phyloP scores from a whole-genome alignment of 2,888 invertebrate genomes.

The Zaprionus bogoriensis region DNA sequence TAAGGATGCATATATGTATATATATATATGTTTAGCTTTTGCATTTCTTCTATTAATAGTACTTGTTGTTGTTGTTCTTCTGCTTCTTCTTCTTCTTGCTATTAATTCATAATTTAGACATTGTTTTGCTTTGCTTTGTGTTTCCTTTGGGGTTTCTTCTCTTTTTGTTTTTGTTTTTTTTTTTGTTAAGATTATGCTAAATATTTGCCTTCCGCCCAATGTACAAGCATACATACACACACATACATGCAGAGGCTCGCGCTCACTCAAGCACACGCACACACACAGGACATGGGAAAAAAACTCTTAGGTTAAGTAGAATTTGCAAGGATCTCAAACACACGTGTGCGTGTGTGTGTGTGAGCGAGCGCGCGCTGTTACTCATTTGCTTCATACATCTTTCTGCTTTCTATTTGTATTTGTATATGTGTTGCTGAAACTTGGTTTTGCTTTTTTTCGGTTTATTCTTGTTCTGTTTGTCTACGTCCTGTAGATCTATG shows the following conservation, averaged over 20 bases:
- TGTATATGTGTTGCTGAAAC: too few relatives aligned
- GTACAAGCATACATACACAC: constrained; percentile 39
- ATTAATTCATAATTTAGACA: constrained; percentile 63
- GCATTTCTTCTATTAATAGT: too few relatives aligned
- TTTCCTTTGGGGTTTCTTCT: constrained; percentile 27
- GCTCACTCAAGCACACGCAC: neutral
- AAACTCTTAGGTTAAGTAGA: constrained; percentile 3
- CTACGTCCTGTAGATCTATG: neutral
- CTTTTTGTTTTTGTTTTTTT: neutral
- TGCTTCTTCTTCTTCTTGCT: constrained; percentile 52
- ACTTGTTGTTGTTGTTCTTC: constrained; percentile 19
- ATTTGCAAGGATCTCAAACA: neutral
- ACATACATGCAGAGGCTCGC: neutral
- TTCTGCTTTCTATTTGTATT: neutral
- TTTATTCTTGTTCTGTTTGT: neutral
- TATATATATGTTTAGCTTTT: constrained; percentile 19
- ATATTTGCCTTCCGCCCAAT: constrained; percentile 46
- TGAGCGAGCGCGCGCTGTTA: neutral
- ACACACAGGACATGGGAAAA: neutral
- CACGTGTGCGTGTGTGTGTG: neutral
- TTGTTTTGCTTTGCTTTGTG: constrained; percentile 53
- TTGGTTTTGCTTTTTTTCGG: too few relatives aligned
- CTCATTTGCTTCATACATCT: too few relatives aligned
- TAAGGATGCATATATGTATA: constrained; percentile 8
- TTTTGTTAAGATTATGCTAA: constrained; percentile 49